Conservation (phyloP, 2,797 vertebrate genomes). For the Mionectes olivaceus region DNA sequence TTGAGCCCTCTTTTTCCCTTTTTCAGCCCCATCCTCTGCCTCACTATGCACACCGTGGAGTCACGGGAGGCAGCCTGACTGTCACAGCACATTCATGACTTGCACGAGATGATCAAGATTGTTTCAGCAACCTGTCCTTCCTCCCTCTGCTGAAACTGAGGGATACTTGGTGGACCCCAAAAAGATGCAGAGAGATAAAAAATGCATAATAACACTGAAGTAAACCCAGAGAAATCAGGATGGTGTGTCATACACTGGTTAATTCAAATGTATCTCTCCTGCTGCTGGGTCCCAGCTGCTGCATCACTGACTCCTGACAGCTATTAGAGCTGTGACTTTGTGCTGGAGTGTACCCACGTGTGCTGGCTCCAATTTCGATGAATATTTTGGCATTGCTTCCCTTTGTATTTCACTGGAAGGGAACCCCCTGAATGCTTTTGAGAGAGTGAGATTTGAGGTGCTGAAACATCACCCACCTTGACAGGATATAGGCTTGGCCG, state of each 20-base stretch:
- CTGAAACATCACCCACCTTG: neutral
- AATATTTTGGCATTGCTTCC: neutral
- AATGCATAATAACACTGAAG: neutral
- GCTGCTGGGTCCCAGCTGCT: neutral
- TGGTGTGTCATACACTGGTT: neutral
- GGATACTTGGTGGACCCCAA: neutral
- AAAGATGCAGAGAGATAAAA: neutral
- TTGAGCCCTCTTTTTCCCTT: neutral
- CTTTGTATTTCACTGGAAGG: neutral
- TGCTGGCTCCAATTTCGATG: neutral
- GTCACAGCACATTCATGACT: accelerated
- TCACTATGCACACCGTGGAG: neutral
- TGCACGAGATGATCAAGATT: accelerated
- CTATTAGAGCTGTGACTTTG: neutral
- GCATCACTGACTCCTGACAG: neutral
- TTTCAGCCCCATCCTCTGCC: neutral
- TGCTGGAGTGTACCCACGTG: neutral
- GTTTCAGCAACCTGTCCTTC: neutral
- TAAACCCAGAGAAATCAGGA: neutral
- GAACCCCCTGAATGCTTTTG: neutral
- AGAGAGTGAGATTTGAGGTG: neutral
- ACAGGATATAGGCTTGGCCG: neutral
- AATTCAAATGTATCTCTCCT: neutral
- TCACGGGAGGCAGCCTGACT: neutral
- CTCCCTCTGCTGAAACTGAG: neutral